Base-by-base conservation (phyloP, 2,113 vertebrate genomes). In the Columba livia region DNA sequence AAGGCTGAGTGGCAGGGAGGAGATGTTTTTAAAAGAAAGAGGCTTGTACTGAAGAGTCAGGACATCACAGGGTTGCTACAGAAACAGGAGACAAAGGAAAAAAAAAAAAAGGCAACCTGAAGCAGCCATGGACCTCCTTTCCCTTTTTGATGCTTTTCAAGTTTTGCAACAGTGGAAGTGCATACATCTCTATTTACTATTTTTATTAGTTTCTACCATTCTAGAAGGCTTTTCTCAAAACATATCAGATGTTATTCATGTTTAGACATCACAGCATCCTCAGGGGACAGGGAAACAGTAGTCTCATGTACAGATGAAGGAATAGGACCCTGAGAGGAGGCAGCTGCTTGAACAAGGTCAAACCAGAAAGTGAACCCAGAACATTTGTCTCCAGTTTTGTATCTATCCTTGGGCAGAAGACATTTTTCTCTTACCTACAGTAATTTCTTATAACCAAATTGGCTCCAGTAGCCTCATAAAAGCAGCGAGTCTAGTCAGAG, bases 11-110 rank as follows among this genome's bases (percentile, higher is more conserved):
- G 98, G 93, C 85, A 99, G 93, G 29, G 90, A 95, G 2, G 98
- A 99, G 40, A 98, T 36, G 31, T 99, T 99, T 89, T 95, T 98
- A 77, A 99, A 69, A 58, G 94, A 11, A 56, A 99, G 95, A 40
- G 97, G 98, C 87, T 99, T 38, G 90, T 98, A 98, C 5, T 98
- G 90, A 8, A 97, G 93, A 24, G 81, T 81, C 12, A 99, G 95
- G 56, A 67, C 28, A 62, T 96, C 72, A 17, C 92, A 89, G 48
- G 96, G 97, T 90, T 97, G 98, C 98, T 98, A 86, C 14, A 81
- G 47, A 74, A 93, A 92, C 20, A 66, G 36, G 50, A 92, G 42
- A 69, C 9, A 62, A 62, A 31, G 17, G 40, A 10, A 2, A 65
- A 90, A 79, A 92, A 70, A 7, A 36, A 54, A 66, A 36, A 36